Percentiles rank a stretch among this genome's conserved stretches.
These are phyloP conservation scores for Enoplosus armatus DNA, from an alignment of 2,797 vertebrate genomes.

Conservation along the genomic window DNA sequence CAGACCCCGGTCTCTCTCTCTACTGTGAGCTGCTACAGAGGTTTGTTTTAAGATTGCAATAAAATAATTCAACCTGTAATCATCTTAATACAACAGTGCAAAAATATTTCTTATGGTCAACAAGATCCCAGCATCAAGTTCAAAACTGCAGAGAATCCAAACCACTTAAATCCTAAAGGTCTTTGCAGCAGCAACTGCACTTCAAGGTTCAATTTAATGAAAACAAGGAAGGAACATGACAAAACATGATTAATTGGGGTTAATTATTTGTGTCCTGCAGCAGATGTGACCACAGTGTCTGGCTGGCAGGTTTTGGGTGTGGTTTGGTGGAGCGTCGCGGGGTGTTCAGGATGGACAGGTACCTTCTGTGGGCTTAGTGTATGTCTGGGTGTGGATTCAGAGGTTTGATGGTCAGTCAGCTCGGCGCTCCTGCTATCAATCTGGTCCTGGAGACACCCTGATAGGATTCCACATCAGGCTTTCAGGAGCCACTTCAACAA, in stretches of 20 bases:
- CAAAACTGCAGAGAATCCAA: constrained; percentile 6
- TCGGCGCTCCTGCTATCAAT: constrained; percentile 19
- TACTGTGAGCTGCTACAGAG: background rate
- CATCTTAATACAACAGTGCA: background rate
- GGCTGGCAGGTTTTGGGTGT: constrained; percentile 28
- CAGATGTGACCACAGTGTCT: constrained; percentile 48
- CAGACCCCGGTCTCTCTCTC: background rate
- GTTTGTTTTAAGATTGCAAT: background rate
- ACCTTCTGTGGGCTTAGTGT: background rate
- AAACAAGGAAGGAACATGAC: background rate
- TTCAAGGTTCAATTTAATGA: background rate
- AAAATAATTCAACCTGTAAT: background rate
- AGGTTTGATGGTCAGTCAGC: background rate
- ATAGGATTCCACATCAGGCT: constrained; percentile 6
- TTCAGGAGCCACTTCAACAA: background rate
- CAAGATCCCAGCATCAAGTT: background rate
- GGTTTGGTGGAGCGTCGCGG: constrained; percentile 16
- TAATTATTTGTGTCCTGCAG: constrained; percentile 44
- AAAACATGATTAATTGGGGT: constrained; percentile 51
- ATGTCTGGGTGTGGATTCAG: background rate
- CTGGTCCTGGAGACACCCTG: background rate
- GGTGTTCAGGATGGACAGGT: background rate
- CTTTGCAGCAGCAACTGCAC: background rate
- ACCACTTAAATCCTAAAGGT: background rate
- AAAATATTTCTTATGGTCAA: background rate